phyloP scores from a whole-genome alignment of 2,113 vertebrate species.

The Prionailurus bengalensis region DNA sequence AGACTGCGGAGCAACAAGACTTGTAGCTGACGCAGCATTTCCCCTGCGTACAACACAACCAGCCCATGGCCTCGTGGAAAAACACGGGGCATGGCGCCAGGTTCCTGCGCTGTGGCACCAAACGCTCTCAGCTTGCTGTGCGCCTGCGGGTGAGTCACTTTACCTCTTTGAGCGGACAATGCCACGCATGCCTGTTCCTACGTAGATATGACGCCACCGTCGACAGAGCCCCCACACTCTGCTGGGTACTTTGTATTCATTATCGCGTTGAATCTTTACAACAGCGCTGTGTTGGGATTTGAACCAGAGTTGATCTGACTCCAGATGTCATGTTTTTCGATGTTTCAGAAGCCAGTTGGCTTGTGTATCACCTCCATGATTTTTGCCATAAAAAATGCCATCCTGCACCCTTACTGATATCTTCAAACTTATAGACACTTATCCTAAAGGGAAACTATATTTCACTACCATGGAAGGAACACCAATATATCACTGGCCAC shows the following conservation, averaged over 20 bases:
- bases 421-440: background rate
- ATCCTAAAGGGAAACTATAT: constrained; percentile 37
- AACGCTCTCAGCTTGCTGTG: background rate
- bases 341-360: background rate
- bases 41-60: fast-evolving
- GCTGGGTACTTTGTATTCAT: background rate
- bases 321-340: background rate
- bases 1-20: background rate
- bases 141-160: background rate
- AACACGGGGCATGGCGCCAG: background rate
- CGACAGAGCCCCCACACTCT: background rate
- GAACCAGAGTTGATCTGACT: background rate
- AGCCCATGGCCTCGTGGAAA: background rate
- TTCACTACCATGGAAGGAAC: background rate
- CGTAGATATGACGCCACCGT: background rate
- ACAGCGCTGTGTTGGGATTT: background rate
- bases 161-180: fast-evolving
- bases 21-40: fast-evolving
- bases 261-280: background rate
- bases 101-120: background rate
- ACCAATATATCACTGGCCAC: background rate
- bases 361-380: background rate
- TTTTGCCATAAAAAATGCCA: background rate
- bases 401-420: background rate
- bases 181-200: too few species aligned